Base-by-base conservation (phyloP, 2,113 vertebrate genomes). In the Nerophis lumbriciformis region DNA sequence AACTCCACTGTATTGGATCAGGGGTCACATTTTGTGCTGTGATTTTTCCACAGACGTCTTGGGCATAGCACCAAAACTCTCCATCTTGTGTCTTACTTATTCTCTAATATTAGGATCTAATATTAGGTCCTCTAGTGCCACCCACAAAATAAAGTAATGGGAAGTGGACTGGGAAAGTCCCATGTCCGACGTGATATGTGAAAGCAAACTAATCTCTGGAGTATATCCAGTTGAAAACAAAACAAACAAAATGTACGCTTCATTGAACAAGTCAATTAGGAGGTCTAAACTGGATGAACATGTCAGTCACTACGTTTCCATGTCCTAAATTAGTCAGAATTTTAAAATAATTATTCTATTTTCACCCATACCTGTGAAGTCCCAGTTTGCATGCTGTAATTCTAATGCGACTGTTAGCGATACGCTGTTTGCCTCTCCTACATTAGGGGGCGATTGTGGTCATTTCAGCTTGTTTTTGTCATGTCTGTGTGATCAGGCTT, bases 101-200 rank as follows among this genome's bases (percentile, higher is more conserved):
- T 38, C 15, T 77, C 50, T 62, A 39, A n/a, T 52, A 53, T 63
- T 60, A 78, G 60, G 58, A 65, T 16, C 48, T 49, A 44, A 44
- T 44, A 45, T 45, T 45, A 49, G 48, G 8, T 49, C 16, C 6
- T 7, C 48, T 49, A n/a, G n/a, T 49, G 48, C 48, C n/a, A n/a
- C 48, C 48, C 48, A 16, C 48, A 49, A 15, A 14, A 15, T 51
- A 72, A 73, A 77, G 51, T 72, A 68, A 66, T 72, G 76, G 71
- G 60, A 83, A 71, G 61, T 13, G 16, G 55, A 63, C 53, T 57
- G 76, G 80, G 74, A 72, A 84, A 80, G 49, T 73, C 84, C 79
- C 70, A 19, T 47, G 70, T 64, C 75, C 68, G 70, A 76, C 63
- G 59, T 68, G 35, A 73, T 71, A 66, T 65, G 63, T 58, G 72